Evolutionary conservation across 1,140 invertebrate species (phyloP).

Genomic region (Polypedilum pembai): DNA sequence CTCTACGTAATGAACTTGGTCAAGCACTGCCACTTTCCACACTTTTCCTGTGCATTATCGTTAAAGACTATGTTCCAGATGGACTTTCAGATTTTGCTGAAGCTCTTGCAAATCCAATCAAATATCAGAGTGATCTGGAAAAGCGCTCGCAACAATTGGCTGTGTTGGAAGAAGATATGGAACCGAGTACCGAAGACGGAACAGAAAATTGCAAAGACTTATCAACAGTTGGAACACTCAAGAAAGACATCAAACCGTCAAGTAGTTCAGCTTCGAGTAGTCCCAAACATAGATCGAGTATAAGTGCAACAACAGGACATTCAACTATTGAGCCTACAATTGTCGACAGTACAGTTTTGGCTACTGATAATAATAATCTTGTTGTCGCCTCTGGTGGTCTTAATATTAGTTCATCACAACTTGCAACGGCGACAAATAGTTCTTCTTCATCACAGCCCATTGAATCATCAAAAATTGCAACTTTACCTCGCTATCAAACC

Average conservation of each 20-base stretch:
- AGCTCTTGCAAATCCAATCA: conserved; percentile 93
- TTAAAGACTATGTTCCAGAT: conserved; percentile 97
- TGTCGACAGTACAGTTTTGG: not conserved
- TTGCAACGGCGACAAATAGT: conserved; percentile 37
- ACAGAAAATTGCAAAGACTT: conserved; percentile 35
- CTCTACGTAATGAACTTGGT: conserved; percentile 84
- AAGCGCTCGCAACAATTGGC: conserved; percentile 85
- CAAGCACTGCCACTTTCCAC: conserved; percentile 84
- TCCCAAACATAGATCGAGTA: conserved; percentile 43
- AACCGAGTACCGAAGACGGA: conserved; percentile 46
- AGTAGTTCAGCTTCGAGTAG: conserved; percentile 40
- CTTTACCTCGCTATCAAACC: not conserved
- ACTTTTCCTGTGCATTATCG: conserved; percentile 84
- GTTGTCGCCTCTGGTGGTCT: not conserved
- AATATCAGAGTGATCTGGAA: conserved; percentile 89
- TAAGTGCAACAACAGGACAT: conserved; percentile 38
- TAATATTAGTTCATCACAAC: conserved; percentile 33
- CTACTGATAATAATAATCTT: conserved; percentile 33
- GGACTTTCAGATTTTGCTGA: conserved; percentile 89
- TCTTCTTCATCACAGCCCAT: conserved; percentile 37
- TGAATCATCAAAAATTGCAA: not conserved
- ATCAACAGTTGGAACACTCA: conserved; percentile 29
- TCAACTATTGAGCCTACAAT: not conserved
- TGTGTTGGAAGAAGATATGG: conserved; percentile 78
- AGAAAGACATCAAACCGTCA: conserved; percentile 40